Percentiles rank a stretch among this genome's conserved stretches.
Evolutionary conservation across 2,113 vertebrate genomes (phyloP).

Genomic region (Carollia perspicillata): DNA sequence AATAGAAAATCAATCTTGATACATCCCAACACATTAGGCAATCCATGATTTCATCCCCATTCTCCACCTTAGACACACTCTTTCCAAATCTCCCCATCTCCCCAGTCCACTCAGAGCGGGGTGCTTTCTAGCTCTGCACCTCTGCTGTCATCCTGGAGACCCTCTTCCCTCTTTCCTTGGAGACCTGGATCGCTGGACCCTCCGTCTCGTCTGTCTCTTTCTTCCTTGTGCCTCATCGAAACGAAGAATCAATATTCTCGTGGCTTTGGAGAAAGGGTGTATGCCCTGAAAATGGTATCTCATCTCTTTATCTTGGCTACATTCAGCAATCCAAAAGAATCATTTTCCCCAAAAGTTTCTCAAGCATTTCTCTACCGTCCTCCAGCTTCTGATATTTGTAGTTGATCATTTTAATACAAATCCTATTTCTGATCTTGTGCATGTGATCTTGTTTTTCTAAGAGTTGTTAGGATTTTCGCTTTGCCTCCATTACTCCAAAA

Average conservation of each 20-base stretch:
- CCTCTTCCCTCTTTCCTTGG: not conserved
- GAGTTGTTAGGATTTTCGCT: not conserved
- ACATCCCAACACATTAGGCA: not conserved
- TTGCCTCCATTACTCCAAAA: not conserved
- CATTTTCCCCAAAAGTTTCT: not conserved
- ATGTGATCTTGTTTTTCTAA: not conserved
- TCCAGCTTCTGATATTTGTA: not conserved
- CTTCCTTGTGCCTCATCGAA: not conserved
- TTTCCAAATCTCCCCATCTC: not conserved
- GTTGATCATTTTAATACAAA: not conserved
- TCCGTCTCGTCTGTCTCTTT: not conserved
- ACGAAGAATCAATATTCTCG: not conserved
- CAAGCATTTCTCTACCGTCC: not conserved
- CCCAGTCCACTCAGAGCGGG: not conserved
- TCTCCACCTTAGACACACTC: not conserved
- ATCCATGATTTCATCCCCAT: not conserved
- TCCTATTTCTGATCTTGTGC: not conserved
- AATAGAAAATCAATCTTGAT: not conserved
- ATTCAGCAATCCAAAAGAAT: not conserved
- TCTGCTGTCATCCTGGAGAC: not conserved
- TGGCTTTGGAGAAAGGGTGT: not conserved
- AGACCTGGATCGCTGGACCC: not conserved
- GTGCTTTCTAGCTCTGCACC: not conserved
- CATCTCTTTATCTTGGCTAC: not conserved
- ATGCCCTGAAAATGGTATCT: not conserved